Conservation (phyloP, 2,113 vertebrate species). For the Catagonus wagneri region DNA sequence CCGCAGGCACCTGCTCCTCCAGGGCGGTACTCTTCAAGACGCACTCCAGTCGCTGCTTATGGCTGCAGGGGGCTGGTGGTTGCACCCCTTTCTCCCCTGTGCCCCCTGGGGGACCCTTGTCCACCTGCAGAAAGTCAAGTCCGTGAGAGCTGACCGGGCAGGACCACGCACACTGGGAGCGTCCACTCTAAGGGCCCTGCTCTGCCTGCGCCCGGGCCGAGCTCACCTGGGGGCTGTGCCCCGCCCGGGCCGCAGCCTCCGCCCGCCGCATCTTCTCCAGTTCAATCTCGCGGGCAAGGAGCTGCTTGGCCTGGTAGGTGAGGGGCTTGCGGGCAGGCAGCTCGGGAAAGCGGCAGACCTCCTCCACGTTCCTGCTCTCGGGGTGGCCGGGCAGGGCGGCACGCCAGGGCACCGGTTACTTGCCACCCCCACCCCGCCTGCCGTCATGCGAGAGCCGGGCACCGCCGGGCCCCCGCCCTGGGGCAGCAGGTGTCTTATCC, state of each 20-base stretch:
- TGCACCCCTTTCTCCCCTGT: not conserved
- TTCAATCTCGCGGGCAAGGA: constrained; percentile 95
- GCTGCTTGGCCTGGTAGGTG: constrained; percentile 97
- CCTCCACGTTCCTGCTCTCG: constrained; percentile 91
- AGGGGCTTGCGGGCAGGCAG: constrained; percentile 93
- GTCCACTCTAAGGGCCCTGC: not conserved
- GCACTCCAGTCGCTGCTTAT: constrained; percentile 92
- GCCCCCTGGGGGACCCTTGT: fast-evolving
- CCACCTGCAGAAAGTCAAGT: not conserved
- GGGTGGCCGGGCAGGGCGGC: fast-evolving
- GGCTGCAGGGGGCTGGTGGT: constrained; percentile 73
- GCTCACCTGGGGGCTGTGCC: constrained; percentile 85
- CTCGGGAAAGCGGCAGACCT: constrained; percentile 91
- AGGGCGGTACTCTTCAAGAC: constrained; percentile 86
- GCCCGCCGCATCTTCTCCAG: constrained; percentile 96
- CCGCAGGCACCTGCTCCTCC: constrained; percentile 90
- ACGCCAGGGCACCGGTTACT: not conserved
- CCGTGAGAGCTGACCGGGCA: not conserved
- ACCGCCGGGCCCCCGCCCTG: not conserved
- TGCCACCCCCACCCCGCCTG: fast-evolving
- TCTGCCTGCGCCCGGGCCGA: not conserved
- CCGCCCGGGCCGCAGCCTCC: constrained; percentile 87
- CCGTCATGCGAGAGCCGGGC: fast-evolving
- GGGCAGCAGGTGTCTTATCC: fast-evolving
- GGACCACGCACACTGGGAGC: not conserved